Evolutionary conservation across 2,888 invertebrate species (phyloP).

Genomic region (Thymelicus lineola): DNA sequence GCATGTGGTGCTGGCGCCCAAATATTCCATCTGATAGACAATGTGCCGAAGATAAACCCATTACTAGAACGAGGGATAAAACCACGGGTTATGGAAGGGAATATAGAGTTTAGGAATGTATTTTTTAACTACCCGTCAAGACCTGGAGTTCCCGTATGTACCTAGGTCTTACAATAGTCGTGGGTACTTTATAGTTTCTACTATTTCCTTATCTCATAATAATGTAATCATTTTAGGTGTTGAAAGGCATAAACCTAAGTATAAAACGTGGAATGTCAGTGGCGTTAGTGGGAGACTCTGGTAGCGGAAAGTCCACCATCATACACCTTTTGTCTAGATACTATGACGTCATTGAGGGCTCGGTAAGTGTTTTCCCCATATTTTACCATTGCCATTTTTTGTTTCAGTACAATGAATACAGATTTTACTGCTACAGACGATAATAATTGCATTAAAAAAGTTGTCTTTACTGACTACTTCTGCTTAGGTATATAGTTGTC

Average conservation of each 20-base stretch:
- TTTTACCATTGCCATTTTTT: too few relatives aligned
- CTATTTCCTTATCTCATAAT: background rate
- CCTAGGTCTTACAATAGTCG: too few relatives aligned
- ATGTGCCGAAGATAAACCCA: conserved; percentile 89
- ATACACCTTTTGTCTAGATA: conserved; percentile 92
- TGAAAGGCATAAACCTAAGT: conserved; percentile 86
- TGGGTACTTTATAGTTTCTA: background rate
- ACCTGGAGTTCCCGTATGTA: conserved; percentile 86
- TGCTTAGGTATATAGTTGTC: too few relatives aligned
- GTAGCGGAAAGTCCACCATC: conserved; percentile 93
- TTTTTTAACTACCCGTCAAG: conserved; percentile 92
- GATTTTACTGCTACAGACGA: too few relatives aligned
- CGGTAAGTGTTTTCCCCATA: too few relatives aligned
- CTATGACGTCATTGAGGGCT: conserved; percentile 90
- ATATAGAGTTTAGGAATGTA: conserved; percentile 87
- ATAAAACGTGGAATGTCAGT: conserved; percentile 89
- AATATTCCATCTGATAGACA: conserved; percentile 89
- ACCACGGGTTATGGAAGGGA: conserved; percentile 82
- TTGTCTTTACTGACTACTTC: too few relatives aligned
- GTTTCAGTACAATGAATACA: too few relatives aligned
- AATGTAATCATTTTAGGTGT: conserved; percentile 67
- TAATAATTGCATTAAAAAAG: too few relatives aligned
- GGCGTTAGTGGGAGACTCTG: conserved; percentile 90
- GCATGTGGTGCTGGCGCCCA: conserved; percentile 91
- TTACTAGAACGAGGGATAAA: conserved; percentile 85